A percentile compares a stretch with the other conserved stretches of the same genome.
Conservation (phyloP, 2,888 invertebrate genomes). For the Drosophila setosimentum region DNA sequence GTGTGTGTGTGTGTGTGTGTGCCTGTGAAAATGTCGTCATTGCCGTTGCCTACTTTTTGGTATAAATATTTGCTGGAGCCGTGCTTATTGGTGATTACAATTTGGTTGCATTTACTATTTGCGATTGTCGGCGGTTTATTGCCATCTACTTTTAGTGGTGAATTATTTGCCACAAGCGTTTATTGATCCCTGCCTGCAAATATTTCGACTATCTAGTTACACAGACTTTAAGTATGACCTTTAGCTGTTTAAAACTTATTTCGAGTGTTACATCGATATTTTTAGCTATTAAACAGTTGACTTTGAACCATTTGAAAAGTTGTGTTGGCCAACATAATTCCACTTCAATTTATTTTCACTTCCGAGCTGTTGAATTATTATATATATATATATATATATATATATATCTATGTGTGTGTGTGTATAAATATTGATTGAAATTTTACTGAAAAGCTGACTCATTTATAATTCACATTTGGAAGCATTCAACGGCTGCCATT, state of each 20-base stretch:
- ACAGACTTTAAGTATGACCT: not conserved
- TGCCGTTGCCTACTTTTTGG: slow-evolving; percentile 7
- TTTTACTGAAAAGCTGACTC: slow-evolving; percentile 10
- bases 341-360: slow-evolving; percentile 28
- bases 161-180: slow-evolving; percentile 17
- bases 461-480: slow-evolving; percentile 33
- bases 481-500: slow-evolving; percentile 31
- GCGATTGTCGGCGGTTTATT: slow-evolving; percentile 24
- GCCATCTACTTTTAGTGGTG: slow-evolving; percentile 14
- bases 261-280: not conserved
- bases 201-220: slow-evolving; percentile 3
- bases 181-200: slow-evolving; percentile 10
- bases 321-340: slow-evolving; percentile 14
- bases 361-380: slow-evolving; percentile 2
- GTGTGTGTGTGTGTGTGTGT: not conserved
- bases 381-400: not conserved
- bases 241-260: not conserved
- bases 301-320: slow-evolving; percentile 4
- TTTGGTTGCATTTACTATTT: slow-evolving; percentile 22
- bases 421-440: slow-evolving; percentile 26
- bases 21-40: not conserved
- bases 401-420: not conserved
- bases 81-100: slow-evolving; percentile 52
- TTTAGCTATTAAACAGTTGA: not conserved
- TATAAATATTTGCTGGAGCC: slow-evolving; percentile 18